Percentiles rank a stretch among this genome's conserved stretches.
Evolutionary conservation across 2,888 invertebrate genomes (phyloP).

Genomic region (Ormyrus labotus): DNA sequence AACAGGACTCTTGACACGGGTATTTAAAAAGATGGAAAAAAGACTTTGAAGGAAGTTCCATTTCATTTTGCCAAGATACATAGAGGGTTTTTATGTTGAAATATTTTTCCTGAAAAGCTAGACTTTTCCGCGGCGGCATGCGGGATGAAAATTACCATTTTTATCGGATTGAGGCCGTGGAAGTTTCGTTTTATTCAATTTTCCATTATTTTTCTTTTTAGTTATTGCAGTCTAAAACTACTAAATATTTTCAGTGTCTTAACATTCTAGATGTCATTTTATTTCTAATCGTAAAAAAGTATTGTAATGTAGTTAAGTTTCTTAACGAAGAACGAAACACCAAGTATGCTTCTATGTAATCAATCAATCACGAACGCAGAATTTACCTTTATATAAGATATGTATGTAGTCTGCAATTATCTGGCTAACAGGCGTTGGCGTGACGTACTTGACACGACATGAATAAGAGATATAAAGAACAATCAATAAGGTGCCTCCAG

Average conservation of each 20-base stretch:
- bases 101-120: conserved; percentile 24
- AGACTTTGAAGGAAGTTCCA: not conserved
- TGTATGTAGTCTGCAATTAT: no score
- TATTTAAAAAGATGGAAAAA: not conserved
- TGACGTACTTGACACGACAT: no score
- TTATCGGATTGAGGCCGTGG: conserved; percentile 22
- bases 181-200: conserved; percentile 31
- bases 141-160: conserved; percentile 38
- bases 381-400: no score
- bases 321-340: not conserved
- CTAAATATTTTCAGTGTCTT: not conserved
- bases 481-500: no score
- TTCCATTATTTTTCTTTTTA: conserved; percentile 1
- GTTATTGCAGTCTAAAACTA: conserved; percentile 6
- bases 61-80: conserved; percentile 9
- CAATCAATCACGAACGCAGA: no score
- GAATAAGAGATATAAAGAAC: no score
- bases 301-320: no score
- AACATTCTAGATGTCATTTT: no score
- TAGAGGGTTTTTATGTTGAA: conserved; percentile 7
- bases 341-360: no score
- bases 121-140: not conserved
- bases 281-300: no score
- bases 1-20: no score
- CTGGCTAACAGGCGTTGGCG: no score